phyloP scores from a whole-genome alignment of 2,797 vertebrate species.

The Coccyzus lansbergi region DNA sequence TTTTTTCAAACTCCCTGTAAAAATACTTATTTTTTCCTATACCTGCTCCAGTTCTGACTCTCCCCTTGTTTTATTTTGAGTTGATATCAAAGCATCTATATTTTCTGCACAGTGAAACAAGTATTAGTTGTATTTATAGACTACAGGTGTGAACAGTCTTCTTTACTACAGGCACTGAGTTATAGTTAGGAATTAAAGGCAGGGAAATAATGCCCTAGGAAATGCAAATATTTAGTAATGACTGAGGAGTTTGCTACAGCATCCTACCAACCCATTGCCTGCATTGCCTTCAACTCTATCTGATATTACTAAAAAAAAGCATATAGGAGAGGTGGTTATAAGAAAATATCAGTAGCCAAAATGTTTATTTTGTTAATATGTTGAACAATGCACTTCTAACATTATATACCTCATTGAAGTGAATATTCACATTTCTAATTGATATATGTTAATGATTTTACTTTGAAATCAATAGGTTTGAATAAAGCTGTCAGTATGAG shows the following conservation, averaged over 20 bases:
- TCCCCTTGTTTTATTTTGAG: not conserved
- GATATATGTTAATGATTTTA: not conserved
- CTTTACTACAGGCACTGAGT: not conserved
- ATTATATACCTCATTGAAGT: not conserved
- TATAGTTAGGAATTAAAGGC: not conserved
- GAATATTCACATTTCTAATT: not conserved
- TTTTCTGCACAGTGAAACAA: not conserved
- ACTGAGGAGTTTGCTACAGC: not conserved
- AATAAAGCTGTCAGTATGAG: not conserved
- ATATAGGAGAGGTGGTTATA: not conserved
- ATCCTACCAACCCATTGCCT: fast-evolving
- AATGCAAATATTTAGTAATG: not conserved
- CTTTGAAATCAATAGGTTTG: not conserved
- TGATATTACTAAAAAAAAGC: not conserved
- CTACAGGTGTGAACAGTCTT: not conserved
- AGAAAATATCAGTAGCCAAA: not conserved
- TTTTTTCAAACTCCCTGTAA: not conserved
- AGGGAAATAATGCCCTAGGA: not conserved
- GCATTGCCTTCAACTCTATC: not conserved
- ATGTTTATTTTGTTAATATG: not conserved
- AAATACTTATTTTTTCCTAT: not conserved
- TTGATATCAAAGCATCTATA: not conserved
- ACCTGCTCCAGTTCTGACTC: not conserved
- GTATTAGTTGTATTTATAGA: not conserved
- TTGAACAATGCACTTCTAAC: not conserved